These are phyloP conservation scores for Perodicticus potto DNA, from an alignment of 2,797 vertebrate species.

Conservation along the genomic window DNA sequence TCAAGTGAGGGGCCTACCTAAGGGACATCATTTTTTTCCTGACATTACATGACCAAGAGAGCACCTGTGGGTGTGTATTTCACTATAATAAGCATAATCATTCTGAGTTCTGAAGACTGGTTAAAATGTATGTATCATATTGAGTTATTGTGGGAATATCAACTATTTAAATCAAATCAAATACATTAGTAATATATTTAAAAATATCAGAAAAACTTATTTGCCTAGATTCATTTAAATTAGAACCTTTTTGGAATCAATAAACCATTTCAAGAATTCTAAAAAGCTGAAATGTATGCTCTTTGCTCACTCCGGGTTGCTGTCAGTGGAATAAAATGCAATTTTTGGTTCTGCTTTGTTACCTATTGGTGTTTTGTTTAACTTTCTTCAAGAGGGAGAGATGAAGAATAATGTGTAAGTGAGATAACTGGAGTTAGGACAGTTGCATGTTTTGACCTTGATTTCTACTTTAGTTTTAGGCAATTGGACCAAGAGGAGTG, in stretches of 20 bases:
- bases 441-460: neutral
- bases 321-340: neutral
- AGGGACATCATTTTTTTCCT: neutral
- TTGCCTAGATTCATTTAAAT: neutral
- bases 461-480: constrained; percentile 11
- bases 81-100: neutral
- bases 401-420: neutral
- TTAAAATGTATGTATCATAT: neutral
- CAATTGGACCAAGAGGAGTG: neutral
- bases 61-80: neutral
- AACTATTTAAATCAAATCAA: constrained; percentile 15
- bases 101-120: constrained; percentile 17
- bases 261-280: neutral
- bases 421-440: neutral
- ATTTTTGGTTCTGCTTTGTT: neutral
- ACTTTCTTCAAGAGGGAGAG: neutral
- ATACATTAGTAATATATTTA: neutral
- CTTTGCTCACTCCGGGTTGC: neutral
- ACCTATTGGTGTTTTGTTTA: neutral
- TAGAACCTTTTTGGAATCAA: constrained; percentile 16
- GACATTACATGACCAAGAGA: neutral
- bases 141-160: neutral
- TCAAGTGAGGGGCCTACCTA: neutral
- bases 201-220: neutral
- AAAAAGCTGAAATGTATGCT: neutral